A percentile compares a stretch with the other conserved stretches of the same genome.
These are phyloP conservation scores for Alligator sinensis DNA, from an alignment of 2,113 vertebrate genomes.

Conservation along the genomic window DNA sequence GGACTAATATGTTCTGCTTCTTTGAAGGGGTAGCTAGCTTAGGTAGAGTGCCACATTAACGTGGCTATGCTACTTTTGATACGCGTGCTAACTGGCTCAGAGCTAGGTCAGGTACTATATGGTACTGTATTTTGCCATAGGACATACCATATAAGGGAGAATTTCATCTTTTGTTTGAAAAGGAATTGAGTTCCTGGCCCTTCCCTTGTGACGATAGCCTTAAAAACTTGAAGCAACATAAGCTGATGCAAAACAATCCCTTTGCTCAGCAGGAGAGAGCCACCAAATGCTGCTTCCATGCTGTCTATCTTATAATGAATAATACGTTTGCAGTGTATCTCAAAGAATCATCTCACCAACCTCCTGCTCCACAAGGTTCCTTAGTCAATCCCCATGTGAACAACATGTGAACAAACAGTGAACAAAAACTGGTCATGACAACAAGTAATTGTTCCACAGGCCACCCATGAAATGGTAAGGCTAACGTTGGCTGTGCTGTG, in stretches of 20 bases:
- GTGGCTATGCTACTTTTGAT: too few species aligned
- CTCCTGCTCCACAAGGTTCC: not conserved
- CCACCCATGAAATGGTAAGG: not conserved
- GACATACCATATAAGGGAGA: not conserved
- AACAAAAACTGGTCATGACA: not conserved
- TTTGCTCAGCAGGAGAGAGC: not conserved
- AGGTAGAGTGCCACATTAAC: too few species aligned
- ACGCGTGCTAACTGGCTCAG: too few species aligned
- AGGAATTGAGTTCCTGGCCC: not conserved
- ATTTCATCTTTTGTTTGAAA: not conserved
- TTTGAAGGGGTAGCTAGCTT: too few species aligned
- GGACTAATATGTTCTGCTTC: too few species aligned
- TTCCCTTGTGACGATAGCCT: not conserved
- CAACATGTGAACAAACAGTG: not conserved
- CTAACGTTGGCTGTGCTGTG: not conserved
- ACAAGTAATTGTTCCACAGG: not conserved
- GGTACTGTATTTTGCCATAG: too few species aligned
- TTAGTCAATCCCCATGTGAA: not conserved
- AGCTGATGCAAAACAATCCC: not conserved
- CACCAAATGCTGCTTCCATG: not conserved
- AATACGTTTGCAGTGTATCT: not conserved
- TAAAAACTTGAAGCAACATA: not conserved
- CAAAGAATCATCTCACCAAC: not conserved
- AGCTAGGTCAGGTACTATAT: too few species aligned
- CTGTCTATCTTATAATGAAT: not conserved